Evolutionary conservation across 2,888 invertebrate species (phyloP).

Genomic region (Dasysyrphus tricinctus): DNA sequence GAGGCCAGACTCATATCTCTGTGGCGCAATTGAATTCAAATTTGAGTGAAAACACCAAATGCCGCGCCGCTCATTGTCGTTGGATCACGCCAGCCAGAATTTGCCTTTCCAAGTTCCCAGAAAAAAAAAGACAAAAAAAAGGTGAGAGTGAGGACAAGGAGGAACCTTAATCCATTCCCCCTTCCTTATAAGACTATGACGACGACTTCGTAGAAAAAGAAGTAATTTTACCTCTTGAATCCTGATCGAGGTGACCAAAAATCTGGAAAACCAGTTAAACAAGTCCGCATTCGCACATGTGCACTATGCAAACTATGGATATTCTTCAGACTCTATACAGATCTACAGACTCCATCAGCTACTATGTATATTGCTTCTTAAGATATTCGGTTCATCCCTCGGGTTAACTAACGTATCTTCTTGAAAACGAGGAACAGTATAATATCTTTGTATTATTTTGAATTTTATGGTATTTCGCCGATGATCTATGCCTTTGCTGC

Average conservation of each 20-base stretch:
- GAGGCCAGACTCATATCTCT: slow-evolving; percentile 43
- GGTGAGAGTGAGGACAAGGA: slow-evolving; percentile 25
- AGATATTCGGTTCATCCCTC: slow-evolving; percentile 44
- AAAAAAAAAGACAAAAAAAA: background rate
- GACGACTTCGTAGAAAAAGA: background rate
- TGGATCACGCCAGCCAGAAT: slow-evolving; percentile 57
- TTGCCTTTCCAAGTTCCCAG: slow-evolving; percentile 38
- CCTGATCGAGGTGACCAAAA: slow-evolving; percentile 58
- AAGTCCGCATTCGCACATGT: slow-evolving; percentile 72
- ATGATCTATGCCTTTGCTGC: slow-evolving; percentile 36
- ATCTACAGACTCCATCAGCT: slow-evolving; percentile 16
- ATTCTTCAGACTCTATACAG: slow-evolving; percentile 1
- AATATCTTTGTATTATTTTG: slow-evolving; percentile 20
- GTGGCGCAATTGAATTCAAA: slow-evolving; percentile 58
- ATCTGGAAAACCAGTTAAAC: slow-evolving; percentile 66
- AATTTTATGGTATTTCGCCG: slow-evolving; percentile 18
- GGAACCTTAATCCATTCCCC: slow-evolving; percentile 31
- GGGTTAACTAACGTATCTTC: slow-evolving; percentile 35
- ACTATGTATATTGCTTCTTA: slow-evolving; percentile 1
- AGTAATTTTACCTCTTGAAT: slow-evolving; percentile 48
- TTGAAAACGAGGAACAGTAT: slow-evolving; percentile 17
- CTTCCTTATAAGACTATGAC: background rate
- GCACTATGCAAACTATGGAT: slow-evolving; percentile 13
- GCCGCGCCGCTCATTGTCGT: slow-evolving; percentile 43
- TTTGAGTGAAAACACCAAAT: slow-evolving; percentile 44